Evolutionary conservation across 2,113 vertebrate genomes (phyloP), one percentile per base, ranked within the genome.

Genomic region (Cinclus cinclus): DNA sequence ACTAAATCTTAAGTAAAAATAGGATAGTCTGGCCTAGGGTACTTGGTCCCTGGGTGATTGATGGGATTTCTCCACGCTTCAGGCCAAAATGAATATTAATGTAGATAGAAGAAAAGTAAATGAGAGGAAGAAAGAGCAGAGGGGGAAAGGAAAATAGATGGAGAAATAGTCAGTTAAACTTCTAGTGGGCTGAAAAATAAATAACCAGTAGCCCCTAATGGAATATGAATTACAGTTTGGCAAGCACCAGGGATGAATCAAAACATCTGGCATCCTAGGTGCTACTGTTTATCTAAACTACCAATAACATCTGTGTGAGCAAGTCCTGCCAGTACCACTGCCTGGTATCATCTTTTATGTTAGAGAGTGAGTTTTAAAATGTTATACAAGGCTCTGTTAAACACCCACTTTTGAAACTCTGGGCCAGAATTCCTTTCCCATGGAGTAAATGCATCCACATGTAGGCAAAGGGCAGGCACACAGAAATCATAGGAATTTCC

Each of bases 211-310:
- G 74, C 80, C 89, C 67, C 90, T 85, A 86, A 83, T 1, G 89
- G 87, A 97, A 94, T 93, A 86, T 95, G 95, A 87, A 92, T 85
- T 97, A 93, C 92, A 92, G 70, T 91, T 95, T 97, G 96, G 95
- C 94, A 94, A 79, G 75, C 76, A 91, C 91, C 63, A 62, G 64
- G 53, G 87, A 85, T 87, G 87, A 97, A 75, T 83, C 68, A 62
- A 95, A 96, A 97, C 96, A 98, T 97, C 97, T 98, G 97, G 96
- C 96, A 93, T 89, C 64, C 83, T 93, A 95, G 94, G 90, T 97
- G 92, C 89, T 93, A 85, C 80, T 95, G 78, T 90, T 97, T 90
- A 80, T 79, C 90, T 79, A 80, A 95, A 97, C 94, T 92, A 92
- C 89, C 79, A 95, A 65, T 46, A 95, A 92, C 95, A 96, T 97